Conservation (phyloP, 1,140 invertebrate genomes). For the Caenorhabditis brenneri region DNA sequence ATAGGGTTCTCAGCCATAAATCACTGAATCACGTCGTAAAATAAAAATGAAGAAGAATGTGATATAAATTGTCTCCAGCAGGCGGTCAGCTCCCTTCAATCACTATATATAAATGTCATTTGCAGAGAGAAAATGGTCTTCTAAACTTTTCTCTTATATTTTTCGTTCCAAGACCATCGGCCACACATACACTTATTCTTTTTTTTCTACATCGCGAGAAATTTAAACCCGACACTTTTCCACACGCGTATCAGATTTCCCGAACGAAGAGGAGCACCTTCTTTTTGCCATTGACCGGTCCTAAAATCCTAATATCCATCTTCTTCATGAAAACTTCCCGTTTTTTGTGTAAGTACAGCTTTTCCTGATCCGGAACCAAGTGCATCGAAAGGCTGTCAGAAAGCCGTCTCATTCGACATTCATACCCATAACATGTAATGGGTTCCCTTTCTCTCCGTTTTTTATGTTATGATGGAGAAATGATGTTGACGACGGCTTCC, state of each 20-base stretch:
- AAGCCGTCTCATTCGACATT: slow-evolving; percentile 34
- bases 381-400: slow-evolving; percentile 21
- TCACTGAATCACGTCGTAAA: slow-evolving; percentile 35
- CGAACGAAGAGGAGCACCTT: slow-evolving; percentile 3
- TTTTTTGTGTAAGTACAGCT: not conserved
- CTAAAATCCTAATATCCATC: not conserved
- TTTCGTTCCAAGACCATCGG: slow-evolving; percentile 9
- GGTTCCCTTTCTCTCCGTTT: not conserved
- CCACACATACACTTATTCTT: not conserved
- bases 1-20: not conserved
- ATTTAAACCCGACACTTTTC: slow-evolving; percentile 30
- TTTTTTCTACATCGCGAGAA: not conserved
- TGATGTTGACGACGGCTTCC: not conserved
- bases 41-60: slow-evolving; percentile 17
- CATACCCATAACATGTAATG: slow-evolving; percentile 41
- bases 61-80: slow-evolving; percentile 11
- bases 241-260: slow-evolving; percentile 9
- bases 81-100: slow-evolving; percentile 1
- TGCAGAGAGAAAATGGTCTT: not conserved
- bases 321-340: not conserved
- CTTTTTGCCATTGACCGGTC: slow-evolving; percentile 26
- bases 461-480: slow-evolving; percentile 32
- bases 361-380: not conserved
- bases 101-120: slow-evolving; percentile 27
- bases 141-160: not conserved